Evolutionary conservation across 2,888 invertebrate genomes (phyloP).

Genomic region (Litoditis marina): DNA sequence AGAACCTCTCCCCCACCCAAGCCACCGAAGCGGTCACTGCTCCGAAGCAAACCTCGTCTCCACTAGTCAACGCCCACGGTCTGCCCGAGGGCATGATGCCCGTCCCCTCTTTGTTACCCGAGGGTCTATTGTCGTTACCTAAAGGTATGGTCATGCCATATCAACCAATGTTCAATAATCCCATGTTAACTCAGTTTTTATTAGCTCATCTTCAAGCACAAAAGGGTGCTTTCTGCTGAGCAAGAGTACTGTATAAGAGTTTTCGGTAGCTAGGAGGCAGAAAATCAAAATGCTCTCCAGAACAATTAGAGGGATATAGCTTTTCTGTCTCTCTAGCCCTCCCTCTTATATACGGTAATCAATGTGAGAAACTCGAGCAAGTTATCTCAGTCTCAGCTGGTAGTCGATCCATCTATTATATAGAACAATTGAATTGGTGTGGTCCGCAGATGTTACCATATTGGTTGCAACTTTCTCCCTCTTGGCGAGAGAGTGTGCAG

Average conservation of each 20-base stretch:
- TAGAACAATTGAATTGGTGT: slow-evolving; percentile 12
- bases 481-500: slow-evolving; percentile 2
- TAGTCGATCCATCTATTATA: no score
- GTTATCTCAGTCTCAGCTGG: no score
- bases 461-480: slow-evolving; percentile 15
- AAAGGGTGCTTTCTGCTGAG: slow-evolving; percentile 18
- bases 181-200: no score
- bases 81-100: background rate
- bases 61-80: no score
- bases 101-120: slow-evolving; percentile 1
- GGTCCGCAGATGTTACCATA: slow-evolving; percentile 23
- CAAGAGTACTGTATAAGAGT: slow-evolving; percentile 7
- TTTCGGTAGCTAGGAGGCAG: slow-evolving; percentile 9
- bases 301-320: background rate
- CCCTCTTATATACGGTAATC: background rate
- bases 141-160: slow-evolving; percentile 9
- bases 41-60: no score
- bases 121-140: background rate
- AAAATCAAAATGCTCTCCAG: background rate
- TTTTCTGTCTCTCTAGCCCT: background rate
- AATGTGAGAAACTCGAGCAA: no score
- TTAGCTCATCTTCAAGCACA: no score
- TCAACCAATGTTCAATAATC: slow-evolving; percentile 7
- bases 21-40: background rate
- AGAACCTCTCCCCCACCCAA: background rate